Conservation (phyloP, 2,797 vertebrate species). For the Vespertilio murinus region DNA sequence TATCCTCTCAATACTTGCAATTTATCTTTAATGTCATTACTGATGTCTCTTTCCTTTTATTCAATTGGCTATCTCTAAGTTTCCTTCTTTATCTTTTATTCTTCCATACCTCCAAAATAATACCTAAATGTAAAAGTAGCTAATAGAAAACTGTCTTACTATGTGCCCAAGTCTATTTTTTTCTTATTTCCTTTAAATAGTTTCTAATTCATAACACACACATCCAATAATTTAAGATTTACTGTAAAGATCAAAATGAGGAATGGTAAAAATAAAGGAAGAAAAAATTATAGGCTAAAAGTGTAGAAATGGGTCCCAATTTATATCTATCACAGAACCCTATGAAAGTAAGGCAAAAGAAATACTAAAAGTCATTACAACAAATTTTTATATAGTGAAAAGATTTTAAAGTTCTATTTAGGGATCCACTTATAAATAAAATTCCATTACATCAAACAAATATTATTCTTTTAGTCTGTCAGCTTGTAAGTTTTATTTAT, state of each 20-base stretch:
- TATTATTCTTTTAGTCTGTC: neutral
- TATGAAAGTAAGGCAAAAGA: constrained; percentile 28
- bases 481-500: constrained; percentile 9
- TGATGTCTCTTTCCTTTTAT: constrained; percentile 24
- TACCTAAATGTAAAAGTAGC: neutral
- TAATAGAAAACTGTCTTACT: constrained; percentile 10
- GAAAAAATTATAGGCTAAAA: neutral
- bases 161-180: constrained; percentile 30
- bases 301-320: neutral
- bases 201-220: constrained; percentile 40
- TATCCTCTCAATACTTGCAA: constrained; percentile 40
- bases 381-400: constrained; percentile 48
- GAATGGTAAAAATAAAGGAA: neutral
- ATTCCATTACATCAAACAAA: constrained; percentile 2
- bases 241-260: constrained; percentile 50
- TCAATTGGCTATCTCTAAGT: constrained; percentile 30
- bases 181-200: constrained; percentile 16
- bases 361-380: constrained; percentile 49
- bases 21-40: constrained; percentile 13
- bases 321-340: neutral
- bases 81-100: constrained; percentile 1
- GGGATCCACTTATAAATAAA: constrained; percentile 44
- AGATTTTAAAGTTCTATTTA: constrained; percentile 40
- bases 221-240: constrained; percentile 45
- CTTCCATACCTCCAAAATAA: neutral